These are phyloP conservation scores for Gnathonemus longibarbis DNA, from an alignment of 2,113 vertebrate species.

Conservation along the genomic window DNA sequence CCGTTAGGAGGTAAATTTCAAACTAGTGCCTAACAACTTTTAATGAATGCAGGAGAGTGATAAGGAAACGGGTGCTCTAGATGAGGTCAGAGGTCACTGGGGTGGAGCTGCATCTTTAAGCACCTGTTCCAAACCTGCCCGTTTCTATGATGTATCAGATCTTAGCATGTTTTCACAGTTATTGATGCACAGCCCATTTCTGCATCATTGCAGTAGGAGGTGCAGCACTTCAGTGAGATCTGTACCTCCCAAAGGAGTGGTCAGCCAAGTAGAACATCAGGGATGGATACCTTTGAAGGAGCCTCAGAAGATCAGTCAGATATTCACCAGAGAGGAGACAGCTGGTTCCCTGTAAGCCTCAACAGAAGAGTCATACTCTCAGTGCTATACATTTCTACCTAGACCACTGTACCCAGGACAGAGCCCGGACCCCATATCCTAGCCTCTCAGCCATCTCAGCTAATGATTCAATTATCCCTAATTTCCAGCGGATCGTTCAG, in stretches of 20 bases:
- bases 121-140: background rate
- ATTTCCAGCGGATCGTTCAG: background rate
- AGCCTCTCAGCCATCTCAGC: background rate
- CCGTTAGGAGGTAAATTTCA: background rate
- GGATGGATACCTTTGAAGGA: background rate
- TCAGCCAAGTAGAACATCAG: background rate
- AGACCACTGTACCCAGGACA: background rate
- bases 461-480: background rate
- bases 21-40: background rate
- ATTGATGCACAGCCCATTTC: background rate
- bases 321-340: background rate
- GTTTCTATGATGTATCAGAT: background rate
- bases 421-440: background rate
- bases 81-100: background rate
- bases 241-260: background rate
- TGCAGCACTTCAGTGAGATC: background rate
- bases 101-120: background rate
- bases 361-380: background rate
- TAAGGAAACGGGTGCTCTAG: background rate
- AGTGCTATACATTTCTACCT: background rate
- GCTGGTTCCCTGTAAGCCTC: background rate
- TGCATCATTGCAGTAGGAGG: background rate
- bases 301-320: background rate
- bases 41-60: background rate
- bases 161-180: background rate